Evolutionary conservation across 2,888 invertebrate species (phyloP).

Genomic region (Drosophila barbarae): DNA sequence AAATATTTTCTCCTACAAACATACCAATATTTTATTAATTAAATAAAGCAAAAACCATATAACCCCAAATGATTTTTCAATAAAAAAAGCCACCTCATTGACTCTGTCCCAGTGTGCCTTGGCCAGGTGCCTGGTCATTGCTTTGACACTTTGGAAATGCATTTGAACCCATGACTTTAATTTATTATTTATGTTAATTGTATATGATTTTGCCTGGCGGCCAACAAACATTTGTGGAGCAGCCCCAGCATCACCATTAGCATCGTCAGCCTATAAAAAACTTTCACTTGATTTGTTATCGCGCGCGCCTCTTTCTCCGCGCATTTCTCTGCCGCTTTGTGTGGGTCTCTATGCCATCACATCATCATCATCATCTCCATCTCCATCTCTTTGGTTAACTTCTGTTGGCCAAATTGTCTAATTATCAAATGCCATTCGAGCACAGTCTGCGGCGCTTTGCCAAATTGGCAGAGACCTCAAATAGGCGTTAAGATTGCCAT

Average conservation of each 20-base stretch:
- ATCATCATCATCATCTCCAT: not conserved
- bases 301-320: slow-evolving; percentile 27
- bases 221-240: slow-evolving; percentile 31
- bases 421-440: slow-evolving; percentile 51
- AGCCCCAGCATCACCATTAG: slow-evolving; percentile 8
- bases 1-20: not conserved
- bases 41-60: not conserved
- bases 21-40: not conserved
- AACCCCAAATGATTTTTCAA: not conserved
- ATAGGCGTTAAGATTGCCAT: slow-evolving; percentile 65
- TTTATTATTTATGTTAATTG: slow-evolving; percentile 42
- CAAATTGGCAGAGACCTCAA: slow-evolving; percentile 64
- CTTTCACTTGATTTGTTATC: slow-evolving; percentile 43
- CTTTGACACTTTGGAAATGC: slow-evolving; percentile 28
- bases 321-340: slow-evolving; percentile 30
- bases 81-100: not conserved
- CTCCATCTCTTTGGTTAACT: slow-evolving; percentile 27
- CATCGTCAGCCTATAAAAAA: slow-evolving; percentile 37
- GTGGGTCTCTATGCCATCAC: slow-evolving; percentile 42
- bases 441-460: slow-evolving; percentile 43
- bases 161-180: slow-evolving; percentile 40
- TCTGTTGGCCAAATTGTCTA: slow-evolving; percentile 51
- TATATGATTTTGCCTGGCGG: slow-evolving; percentile 30
- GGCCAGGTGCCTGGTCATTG: slow-evolving; percentile 27
- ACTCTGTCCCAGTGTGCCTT: slow-evolving; percentile 12